Evolutionary conservation across 2,888 invertebrate genomes (phyloP).

Genomic region (Cylloceria caligata): DNA sequence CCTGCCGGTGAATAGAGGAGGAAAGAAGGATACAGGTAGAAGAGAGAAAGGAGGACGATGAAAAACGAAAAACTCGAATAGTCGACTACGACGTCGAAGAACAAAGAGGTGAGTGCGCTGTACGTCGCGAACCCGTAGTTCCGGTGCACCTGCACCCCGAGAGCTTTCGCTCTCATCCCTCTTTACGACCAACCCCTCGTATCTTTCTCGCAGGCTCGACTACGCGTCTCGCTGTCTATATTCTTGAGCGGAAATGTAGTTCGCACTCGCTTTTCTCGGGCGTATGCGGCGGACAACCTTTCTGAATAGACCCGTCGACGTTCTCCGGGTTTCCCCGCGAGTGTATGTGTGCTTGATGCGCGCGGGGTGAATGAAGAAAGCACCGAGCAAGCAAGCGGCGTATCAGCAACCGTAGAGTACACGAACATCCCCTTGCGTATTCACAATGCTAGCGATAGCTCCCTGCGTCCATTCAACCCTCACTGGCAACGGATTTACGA

Average conservation of each 20-base stretch:
- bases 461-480: slow-evolving; percentile 49
- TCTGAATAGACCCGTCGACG: slow-evolving; percentile 40
- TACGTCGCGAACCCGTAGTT: slow-evolving; percentile 18
- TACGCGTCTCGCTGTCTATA: neutral
- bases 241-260: slow-evolving; percentile 39
- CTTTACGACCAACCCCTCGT: slow-evolving; percentile 11
- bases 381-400: slow-evolving; percentile 8
- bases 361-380: slow-evolving; percentile 31
- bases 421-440: slow-evolving; percentile 26
- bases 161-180: slow-evolving; percentile 18
- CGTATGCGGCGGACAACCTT: slow-evolving; percentile 15
- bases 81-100: slow-evolving; percentile 33
- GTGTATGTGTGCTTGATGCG: slow-evolving; percentile 1
- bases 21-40: neutral
- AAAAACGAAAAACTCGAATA: slow-evolving; percentile 25
- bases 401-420: slow-evolving; percentile 24
- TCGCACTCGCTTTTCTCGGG: slow-evolving; percentile 2
- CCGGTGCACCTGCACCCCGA: slow-evolving; percentile 32
- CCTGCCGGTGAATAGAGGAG: slow-evolving; percentile 17
- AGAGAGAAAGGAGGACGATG: neutral
- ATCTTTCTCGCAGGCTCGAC: slow-evolving; percentile 1
- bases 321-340: neutral
- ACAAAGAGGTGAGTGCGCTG: slow-evolving; percentile 40
- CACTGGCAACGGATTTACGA: slow-evolving; percentile 63
- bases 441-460: slow-evolving; percentile 56